Evolutionary conservation across 2,888 invertebrate genomes (phyloP), one percentile per base, ranked within the genome.

Genomic region (Parnassius orleans): DNA sequence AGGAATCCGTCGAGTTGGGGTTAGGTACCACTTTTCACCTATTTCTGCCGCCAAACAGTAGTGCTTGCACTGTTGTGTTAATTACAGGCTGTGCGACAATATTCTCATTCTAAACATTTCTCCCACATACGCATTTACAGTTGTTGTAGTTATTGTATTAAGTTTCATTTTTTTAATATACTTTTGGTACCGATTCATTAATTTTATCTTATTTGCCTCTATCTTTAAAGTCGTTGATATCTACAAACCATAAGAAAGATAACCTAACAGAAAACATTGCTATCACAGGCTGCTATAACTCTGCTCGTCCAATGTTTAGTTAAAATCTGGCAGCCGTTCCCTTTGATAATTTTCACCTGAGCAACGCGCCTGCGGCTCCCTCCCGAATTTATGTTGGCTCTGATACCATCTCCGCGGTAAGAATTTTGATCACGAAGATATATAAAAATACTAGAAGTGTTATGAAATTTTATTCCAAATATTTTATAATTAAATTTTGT

Each of bases 261-360:
- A 42, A 42, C 24, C 11, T 50, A 14, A 19, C 24, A 50, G 3
- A 48, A 53, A 60, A 50, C 60, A 60, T 24, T 33, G 15, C 43
- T 50, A 50, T 54, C 54, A 54, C n/a, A 52, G 59, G 65, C 65
- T 63, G 55, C 65, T 65, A 66, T 70, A 69, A 69, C 69, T 72
- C 69, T 44, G 46, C 74, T 72, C 63, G 70, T 72, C 73, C 76
- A 71, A 83, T 87, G 89, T 89, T 87, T 87, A 86, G 83, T 86
- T 88, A 81, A 84, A 85, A 86, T 87, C 86, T 83, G 86, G 75
- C 65, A 53, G 68, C 68, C 69, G 69, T 66, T 82, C 87, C 86
- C 86, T 81, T 78, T 86, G 87, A 89, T 89, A 89, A 91, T 91
- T 90, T 86, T 90, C 90, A 91, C 90, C 90, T 91, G 90, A 74